These are phyloP conservation scores for Stegana nigrithorax DNA, from an alignment of 2,888 invertebrate genomes.

Conservation along the genomic window DNA sequence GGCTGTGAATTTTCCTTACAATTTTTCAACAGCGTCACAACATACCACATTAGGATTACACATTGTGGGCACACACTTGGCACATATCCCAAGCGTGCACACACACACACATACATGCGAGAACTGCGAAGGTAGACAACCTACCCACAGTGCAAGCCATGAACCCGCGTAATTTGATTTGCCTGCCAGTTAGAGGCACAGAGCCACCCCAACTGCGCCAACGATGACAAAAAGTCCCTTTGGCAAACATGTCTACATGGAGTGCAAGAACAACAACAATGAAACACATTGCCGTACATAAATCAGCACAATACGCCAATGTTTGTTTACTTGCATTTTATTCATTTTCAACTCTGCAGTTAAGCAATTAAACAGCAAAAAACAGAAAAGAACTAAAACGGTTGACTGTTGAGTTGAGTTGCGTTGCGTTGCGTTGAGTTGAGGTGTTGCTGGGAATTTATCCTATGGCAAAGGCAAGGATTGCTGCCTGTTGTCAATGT, in stretches of 20 bases:
- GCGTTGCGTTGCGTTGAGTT: neutral
- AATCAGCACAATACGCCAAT: slow-evolving; percentile 65
- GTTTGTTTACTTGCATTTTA: slow-evolving; percentile 58
- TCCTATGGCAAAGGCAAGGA: slow-evolving; percentile 1
- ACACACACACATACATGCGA: slow-evolving; percentile 8
- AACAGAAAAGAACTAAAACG: neutral
- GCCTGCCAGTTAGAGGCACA: slow-evolving; percentile 22
- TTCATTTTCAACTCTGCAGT: slow-evolving; percentile 60
- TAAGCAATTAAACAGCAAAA: slow-evolving; percentile 67
- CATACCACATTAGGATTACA: neutral
- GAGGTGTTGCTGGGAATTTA: neutral
- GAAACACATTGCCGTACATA: slow-evolving; percentile 58
- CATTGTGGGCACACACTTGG: neutral
- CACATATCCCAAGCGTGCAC: slow-evolving; percentile 27
- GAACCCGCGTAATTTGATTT: slow-evolving; percentile 66
- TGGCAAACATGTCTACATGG: neutral
- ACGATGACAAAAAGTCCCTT: neutral
- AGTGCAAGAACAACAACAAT: slow-evolving; percentile 1
- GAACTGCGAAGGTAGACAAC: neutral
- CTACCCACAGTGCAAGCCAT: slow-evolving; percentile 47
- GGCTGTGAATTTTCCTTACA: neutral
- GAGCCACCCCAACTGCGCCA: neutral
- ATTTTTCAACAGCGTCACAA: neutral
- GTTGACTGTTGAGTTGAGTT: too few relatives aligned
- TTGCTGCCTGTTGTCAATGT: neutral